phyloP scores from a whole-genome alignment of 2,797 vertebrate species.

The Dicrostonyx torquatus region DNA sequence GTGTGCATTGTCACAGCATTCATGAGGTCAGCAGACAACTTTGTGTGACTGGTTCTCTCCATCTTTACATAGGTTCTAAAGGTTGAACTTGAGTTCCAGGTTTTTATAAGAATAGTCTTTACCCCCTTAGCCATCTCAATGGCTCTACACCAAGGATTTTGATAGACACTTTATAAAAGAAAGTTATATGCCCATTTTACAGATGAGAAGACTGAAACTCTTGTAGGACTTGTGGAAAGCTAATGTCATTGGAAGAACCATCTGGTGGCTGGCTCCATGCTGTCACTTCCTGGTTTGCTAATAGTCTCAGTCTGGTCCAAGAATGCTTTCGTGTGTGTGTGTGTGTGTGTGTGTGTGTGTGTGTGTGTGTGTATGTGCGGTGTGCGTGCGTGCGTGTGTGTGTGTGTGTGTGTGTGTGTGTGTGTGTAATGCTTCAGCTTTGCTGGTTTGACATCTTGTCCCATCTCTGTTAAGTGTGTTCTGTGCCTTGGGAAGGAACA shows the following conservation, averaged over 20 bases:
- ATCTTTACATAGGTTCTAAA: not conserved
- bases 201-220: not conserved
- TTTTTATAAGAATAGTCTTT: not conserved
- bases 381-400: too few relatives aligned
- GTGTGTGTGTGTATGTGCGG: too few relatives aligned
- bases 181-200: not conserved
- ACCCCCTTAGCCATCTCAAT: too few relatives aligned
- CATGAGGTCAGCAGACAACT: not conserved
- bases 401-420: too few relatives aligned
- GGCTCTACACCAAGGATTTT: too few relatives aligned
- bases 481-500: not conserved
- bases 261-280: not conserved
- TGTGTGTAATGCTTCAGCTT: not conserved
- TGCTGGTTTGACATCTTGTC: not conserved
- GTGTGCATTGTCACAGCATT: not conserved
- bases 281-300: not conserved
- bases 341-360: too few relatives aligned
- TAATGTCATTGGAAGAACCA: not conserved
- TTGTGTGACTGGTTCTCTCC: not conserved
- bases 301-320: not conserved
- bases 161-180: conserved; percentile 8
- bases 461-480: not conserved
- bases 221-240: not conserved
- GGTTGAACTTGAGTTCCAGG: not conserved
- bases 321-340: not conserved